A percentile compares a stretch with the other conserved stretches of the same genome.
phyloP scores from a whole-genome alignment of 1,140 invertebrate genomes.

The Chironomus striatipennis region DNA sequence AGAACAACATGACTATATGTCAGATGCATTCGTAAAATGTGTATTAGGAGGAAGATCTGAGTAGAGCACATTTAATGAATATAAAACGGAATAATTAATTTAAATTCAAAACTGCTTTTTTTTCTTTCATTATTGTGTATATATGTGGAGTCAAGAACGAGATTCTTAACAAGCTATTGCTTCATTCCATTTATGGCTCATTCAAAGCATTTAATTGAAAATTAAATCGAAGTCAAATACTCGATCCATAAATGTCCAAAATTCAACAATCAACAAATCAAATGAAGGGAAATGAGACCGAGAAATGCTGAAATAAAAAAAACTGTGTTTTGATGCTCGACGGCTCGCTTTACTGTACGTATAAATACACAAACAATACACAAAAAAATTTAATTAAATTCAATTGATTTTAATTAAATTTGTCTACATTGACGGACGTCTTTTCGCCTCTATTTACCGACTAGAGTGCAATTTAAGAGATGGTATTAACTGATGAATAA shows the following conservation, averaged over 20 bases:
- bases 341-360: background rate
- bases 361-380: too few relatives aligned
- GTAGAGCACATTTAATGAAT: background rate
- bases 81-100: background rate
- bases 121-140: too few relatives aligned
- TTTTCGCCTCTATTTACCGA: background rate
- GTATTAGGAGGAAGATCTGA: too few relatives aligned
- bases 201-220: background rate
- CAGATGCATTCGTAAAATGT: too few relatives aligned
- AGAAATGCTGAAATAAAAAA: background rate
- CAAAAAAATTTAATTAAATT: background rate
- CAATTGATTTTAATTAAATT: slow-evolving; percentile 15
- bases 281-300: background rate
- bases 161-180: too few relatives aligned
- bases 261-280: background rate
- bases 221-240: slow-evolving; percentile 14
- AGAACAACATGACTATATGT: too few relatives aligned
- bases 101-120: background rate
- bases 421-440: slow-evolving; percentile 5
- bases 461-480: too few relatives aligned
- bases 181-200: too few relatives aligned
- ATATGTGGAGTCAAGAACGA: background rate
- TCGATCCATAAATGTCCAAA: slow-evolving; percentile 1
- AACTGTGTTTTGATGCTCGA: background rate
- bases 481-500: too few relatives aligned